phyloP scores from a whole-genome alignment of 2,888 invertebrate genomes.

The Julus scandinavius region DNA sequence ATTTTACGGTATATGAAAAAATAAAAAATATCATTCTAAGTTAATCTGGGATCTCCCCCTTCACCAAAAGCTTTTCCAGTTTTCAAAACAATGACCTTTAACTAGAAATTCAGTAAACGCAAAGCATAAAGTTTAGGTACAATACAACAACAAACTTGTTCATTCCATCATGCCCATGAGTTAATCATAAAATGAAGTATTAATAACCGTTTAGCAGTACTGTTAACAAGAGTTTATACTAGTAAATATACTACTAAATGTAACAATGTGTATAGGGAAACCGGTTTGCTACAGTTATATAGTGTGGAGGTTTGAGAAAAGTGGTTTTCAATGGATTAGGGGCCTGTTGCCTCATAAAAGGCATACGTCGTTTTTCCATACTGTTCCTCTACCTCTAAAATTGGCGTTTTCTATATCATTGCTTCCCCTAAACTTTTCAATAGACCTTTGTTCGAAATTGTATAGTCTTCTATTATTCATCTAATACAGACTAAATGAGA shows the following conservation, averaged over 20 bases:
- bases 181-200: background rate
- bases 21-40: no score
- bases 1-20: no score
- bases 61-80: no score
- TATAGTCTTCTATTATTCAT: background rate
- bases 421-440: background rate
- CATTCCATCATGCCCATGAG: background rate
- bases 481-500: slow-evolving; percentile 24
- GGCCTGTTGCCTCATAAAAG: background rate
- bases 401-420: slow-evolving; percentile 5
- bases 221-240: background rate
- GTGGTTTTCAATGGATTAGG: background rate
- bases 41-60: no score
- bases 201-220: background rate
- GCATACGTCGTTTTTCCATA: background rate
- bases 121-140: no score
- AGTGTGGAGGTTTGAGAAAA: background rate
- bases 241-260: background rate
- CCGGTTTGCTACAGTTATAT: background rate
- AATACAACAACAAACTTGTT: no score
- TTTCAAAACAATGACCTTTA: no score
- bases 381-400: slow-evolving; percentile 27
- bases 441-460: background rate
- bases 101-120: no score
- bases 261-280: background rate